Percentiles rank a stretch among this genome's conserved stretches.
Conservation (phyloP, 30 jellyfish, hydroid and myxozoan species). For the Nemopilema nomurai region DNA sequence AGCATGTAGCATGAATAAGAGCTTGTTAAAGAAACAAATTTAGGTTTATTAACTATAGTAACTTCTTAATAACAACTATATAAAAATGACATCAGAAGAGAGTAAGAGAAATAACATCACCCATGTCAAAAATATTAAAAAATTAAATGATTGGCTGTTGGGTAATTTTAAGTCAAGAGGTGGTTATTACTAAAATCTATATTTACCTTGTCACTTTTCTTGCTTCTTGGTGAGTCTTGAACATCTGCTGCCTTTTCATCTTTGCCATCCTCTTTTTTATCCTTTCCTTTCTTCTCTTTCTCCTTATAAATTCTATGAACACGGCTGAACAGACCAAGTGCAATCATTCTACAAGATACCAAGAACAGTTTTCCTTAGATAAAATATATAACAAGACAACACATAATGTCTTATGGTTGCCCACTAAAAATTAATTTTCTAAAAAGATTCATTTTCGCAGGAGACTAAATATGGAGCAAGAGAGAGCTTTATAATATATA, state of each 20-base stretch:
- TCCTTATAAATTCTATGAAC: slow-evolving; percentile 84
- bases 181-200: neutral
- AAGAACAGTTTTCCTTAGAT: neutral
- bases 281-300: slow-evolving; percentile 64
- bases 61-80: too few species aligned
- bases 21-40: too few species aligned
- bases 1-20: too few species aligned
- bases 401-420: neutral
- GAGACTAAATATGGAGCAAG: too few species aligned
- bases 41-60: too few species aligned
- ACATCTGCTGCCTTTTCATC: slow-evolving; percentile 39
- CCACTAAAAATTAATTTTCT: neutral
- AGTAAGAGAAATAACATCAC: neutral
- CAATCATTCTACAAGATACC: slow-evolving; percentile 66
- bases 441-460: too few species aligned
- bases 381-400: neutral
- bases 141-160: too few species aligned
- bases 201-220: slow-evolving; percentile 25
- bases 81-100: too few species aligned
- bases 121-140: too few species aligned
- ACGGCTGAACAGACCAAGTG: slow-evolving; percentile 80
- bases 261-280: slow-evolving; percentile 53
- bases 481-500: too few species aligned
- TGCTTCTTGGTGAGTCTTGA: slow-evolving; percentile 50
- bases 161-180: neutral